A percentile compares a stretch with the other conserved stretches of the same genome.
These are phyloP conservation scores for Bellardia bayeri DNA, from an alignment of 2,888 invertebrate species.

Conservation along the genomic window DNA sequence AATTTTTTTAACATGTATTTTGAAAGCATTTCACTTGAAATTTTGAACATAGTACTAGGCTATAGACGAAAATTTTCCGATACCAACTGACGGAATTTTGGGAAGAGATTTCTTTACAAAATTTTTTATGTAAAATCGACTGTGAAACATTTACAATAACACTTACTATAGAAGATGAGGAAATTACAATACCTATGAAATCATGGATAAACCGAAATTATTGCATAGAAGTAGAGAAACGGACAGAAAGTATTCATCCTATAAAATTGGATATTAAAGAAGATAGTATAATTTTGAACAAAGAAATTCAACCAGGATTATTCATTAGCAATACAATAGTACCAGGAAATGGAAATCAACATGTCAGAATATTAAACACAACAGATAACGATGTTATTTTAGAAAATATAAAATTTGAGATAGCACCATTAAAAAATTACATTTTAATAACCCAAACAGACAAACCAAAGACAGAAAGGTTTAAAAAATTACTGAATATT, in stretches of 20 bases:
- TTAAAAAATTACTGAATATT: neutral
- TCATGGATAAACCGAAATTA: too few relatives aligned
- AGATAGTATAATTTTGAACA: constrained; percentile 27
- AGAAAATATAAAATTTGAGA: neutral
- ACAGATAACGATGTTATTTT: constrained; percentile 6
- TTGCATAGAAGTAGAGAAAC: constrained; percentile 17
- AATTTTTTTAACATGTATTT: too few relatives aligned
- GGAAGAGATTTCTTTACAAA: too few relatives aligned
- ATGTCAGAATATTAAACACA: neutral
- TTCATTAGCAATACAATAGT: constrained; percentile 30
- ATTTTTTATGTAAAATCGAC: too few relatives aligned
- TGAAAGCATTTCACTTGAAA: too few relatives aligned
- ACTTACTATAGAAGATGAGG: neutral
- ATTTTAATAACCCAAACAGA: neutral
- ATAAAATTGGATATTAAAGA: constrained; percentile 8
- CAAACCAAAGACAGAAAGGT: neutral
- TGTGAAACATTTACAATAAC: too few relatives aligned
- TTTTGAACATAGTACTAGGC: too few relatives aligned
- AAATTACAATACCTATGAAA: too few relatives aligned
- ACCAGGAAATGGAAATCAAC: constrained; percentile 28
- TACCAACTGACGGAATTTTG: constrained; percentile 12
- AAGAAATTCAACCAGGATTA: constrained; percentile 27
- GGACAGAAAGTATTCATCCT: constrained; percentile 15
- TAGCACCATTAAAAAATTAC: neutral
- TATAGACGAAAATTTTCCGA: neutral